phyloP scores from a whole-genome alignment of 2,888 invertebrate species.

The Eupithecia tripunctaria region DNA sequence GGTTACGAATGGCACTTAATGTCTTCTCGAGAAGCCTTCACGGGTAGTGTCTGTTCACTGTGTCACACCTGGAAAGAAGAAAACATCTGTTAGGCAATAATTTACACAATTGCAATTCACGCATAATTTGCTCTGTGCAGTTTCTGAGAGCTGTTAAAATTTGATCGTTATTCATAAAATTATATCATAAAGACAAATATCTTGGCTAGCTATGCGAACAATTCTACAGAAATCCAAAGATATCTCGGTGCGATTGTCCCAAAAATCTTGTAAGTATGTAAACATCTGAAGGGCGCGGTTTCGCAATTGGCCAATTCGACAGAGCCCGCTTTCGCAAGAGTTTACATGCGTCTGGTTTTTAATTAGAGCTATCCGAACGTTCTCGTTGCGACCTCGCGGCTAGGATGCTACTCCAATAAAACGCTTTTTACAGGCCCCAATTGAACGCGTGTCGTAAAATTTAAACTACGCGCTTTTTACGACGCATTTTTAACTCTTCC shows the following conservation, averaged over 20 bases:
- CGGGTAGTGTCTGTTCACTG: conserved; percentile 65
- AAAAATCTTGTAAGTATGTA: conserved; percentile 44
- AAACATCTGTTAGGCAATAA: conserved; percentile 42
- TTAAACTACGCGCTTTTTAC: conserved; percentile 81
- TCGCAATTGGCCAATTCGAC: conserved; percentile 61
- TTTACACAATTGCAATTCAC: neutral
- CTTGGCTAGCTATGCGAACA: conserved; percentile 27
- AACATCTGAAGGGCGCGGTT: conserved; percentile 65
- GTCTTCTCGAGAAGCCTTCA: conserved; percentile 77
- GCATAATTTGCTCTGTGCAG: conserved; percentile 1
- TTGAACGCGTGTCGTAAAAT: conserved; percentile 80
- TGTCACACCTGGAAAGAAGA: conserved; percentile 64
- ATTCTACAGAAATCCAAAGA: conserved; percentile 40
- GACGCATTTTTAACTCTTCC: conserved; percentile 78
- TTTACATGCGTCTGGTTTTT: conserved; percentile 73
- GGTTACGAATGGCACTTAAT: conserved; percentile 81
- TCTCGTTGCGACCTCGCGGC: conserved; percentile 73
- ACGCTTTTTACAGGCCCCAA: conserved; percentile 81
- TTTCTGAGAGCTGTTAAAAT: conserved; percentile 25
- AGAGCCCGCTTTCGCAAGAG: conserved; percentile 71
- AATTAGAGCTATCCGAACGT: conserved; percentile 76
- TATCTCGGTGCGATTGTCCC: conserved; percentile 41
- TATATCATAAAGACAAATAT: conserved; percentile 31
- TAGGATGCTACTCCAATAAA: conserved; percentile 82
- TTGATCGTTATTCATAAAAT: conserved; percentile 26